Evolutionary conservation across 1,140 invertebrate species (phyloP), one percentile per base, ranked within the genome.

Genomic region (Chironomus tepperi): DNA sequence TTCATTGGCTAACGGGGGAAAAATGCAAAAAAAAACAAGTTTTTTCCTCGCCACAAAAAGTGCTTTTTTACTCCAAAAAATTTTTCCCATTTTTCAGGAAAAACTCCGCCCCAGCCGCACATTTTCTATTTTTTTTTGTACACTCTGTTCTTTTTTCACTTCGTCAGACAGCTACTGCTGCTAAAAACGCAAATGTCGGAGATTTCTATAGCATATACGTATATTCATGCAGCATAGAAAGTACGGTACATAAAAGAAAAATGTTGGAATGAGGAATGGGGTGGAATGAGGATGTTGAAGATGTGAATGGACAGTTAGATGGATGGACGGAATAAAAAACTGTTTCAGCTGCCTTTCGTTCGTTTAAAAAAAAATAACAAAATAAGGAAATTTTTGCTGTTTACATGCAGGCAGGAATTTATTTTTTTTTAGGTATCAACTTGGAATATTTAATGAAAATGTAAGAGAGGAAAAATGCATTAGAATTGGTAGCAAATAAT

Each of bases 51-150:
- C 65, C 65, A 21, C 16, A 70, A 19, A 70, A 70, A 70, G 47
- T n/a, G 47, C 47, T 57, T 57, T 57, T 57, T 12, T 18, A 70
- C 65, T 16, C 65, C 65, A 18, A 70, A 70, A 67, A 70, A 70
- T 70, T 18, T 57, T 57, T 57, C 47, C 47, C 47, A 57, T 57
- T 57, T 47, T 57, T 57, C 65, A 70, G 65, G 65, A 70, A 70
- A 70, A 70, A 70, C 65, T 70, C 65, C 65, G 65, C 65, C 65
- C 24, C 65, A 70, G 19, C 24, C 24, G 47, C 47, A 57, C 47
- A 57, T 57, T 57, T 57, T 57, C 47, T 57, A 57, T 57, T 57
- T 57, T 57, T 57, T 57, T 57, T 12, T 57, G 12, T 57, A n/a
- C 24, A 34, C 24, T 34, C 24, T 34, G 24, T 34, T 34, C 24